These are phyloP conservation scores for Drosophila crucigera DNA, from an alignment of 2,888 invertebrate genomes.

Conservation along the genomic window DNA sequence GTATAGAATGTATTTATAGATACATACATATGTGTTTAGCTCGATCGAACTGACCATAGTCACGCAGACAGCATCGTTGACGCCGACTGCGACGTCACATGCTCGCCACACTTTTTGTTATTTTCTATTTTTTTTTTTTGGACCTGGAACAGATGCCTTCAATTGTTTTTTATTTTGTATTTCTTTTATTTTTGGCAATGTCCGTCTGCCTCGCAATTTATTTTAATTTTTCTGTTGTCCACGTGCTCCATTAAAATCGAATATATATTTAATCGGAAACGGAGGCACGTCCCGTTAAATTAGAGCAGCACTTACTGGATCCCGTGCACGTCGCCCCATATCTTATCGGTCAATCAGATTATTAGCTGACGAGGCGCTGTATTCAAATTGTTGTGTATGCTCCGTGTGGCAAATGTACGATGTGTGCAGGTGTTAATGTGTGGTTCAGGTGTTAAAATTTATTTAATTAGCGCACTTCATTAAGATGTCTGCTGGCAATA, in stretches of 20 bases:
- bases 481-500: conserved; percentile 61
- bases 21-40: background rate
- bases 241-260: conserved; percentile 27
- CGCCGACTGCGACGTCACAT: conserved; percentile 51
- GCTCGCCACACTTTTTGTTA: conserved; percentile 7
- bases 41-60: conserved; percentile 70
- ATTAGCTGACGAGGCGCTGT: conserved; percentile 30
- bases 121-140: background rate
- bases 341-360: conserved; percentile 57
- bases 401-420: conserved; percentile 12
- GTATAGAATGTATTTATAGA: conserved; percentile 31
- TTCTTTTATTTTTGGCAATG: conserved; percentile 27
- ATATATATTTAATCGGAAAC: conserved; percentile 45
- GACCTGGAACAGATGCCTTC: conserved; percentile 17
- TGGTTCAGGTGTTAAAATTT: conserved; percentile 56
- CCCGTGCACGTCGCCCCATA: conserved; percentile 62
- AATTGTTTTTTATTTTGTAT: background rate
- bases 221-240: conserved; percentile 74
- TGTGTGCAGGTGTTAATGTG: conserved; percentile 8
- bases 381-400: conserved; percentile 14
- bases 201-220: conserved; percentile 60
- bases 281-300: conserved; percentile 74
- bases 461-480: conserved; percentile 66
- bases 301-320: conserved; percentile 41
- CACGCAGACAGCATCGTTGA: conserved; percentile 42